Base-by-base conservation (phyloP, 2,113 vertebrate species). In the Siphamia tubifer region DNA sequence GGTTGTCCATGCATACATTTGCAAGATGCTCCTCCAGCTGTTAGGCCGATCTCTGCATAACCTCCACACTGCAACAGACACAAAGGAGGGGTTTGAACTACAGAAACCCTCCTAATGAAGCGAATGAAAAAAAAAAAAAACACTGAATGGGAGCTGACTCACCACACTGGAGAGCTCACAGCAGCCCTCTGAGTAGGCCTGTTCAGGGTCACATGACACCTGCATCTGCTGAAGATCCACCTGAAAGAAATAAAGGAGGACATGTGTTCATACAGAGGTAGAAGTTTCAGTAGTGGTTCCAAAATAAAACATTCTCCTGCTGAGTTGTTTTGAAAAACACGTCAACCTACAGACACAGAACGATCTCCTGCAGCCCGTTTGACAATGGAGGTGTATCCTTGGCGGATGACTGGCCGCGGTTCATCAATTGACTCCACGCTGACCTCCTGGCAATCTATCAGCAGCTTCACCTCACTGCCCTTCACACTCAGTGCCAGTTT, bases 171-270 rank as follows among this genome's bases (percentile, higher is more conserved):
- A 93, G 65, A 94, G 88, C 36, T 93, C 90, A 71, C 82, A 85
- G 87, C 94, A 94, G 63, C 81, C 77, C 61, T 94, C 94, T 71
- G 89, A 89, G 49, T 77, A 89, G n/a, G 86, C 81, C 84, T 91
- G 82, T 53, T 92, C 89, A 16, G 88, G 78, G 11, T 93, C 89
- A 85, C 82, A 86, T 42, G 84, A 87, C 53, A 93, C 87, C 51
- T 91, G 83, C 85, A 92, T 90, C 85, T 93, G 90, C 75, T 94
- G 92, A 43, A 91, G 89, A 45, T 92, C 90, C 68, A 91, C 77
- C 91, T 92, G 70, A 39, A 44, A 47, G 8, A 15, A 16, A 67
- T 45, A 39, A 0, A 12, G 8, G 13, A 40, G 4, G 24, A 27
- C 4, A 21, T 19, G n/a, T 19, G 17, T 17, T 16, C 6, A 34